Evolutionary conservation across 2,888 invertebrate species (phyloP), one percentile per base, ranked within the genome.

Genomic region (Dynastes grantii): DNA sequence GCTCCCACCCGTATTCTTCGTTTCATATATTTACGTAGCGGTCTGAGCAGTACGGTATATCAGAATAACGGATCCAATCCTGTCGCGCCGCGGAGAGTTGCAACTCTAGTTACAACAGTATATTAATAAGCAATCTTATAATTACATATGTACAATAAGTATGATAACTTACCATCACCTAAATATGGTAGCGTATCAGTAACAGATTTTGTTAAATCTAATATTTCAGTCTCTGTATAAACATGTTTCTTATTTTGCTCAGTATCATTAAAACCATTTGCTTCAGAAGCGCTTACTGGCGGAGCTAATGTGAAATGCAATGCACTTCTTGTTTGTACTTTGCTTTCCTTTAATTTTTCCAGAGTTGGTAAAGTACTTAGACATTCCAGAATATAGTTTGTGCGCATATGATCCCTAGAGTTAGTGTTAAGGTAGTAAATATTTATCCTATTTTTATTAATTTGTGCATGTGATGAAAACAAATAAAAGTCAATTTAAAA

Each of bases 131-230:
- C 79, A 71, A 77, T 64, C 40, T 16, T 16, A 32, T 61, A 16
- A 32, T 45, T 11, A 67, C 32, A 4, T 5, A 49, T 11, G n/a
- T 11, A 2, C 1, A 51, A 16, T 11, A n/a, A 2, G 22, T 13
- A 4, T 32, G 32, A 32, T 32, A 29, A 68, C 51, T 84, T 83
- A 87, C 92, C 96, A 84, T 95, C 95, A 0, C 97, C 96, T 68
- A 97, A 90, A 88, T 97, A 93, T 1, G 96, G 95, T 64, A 98
- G 89, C 78, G 97, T 89, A 78, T 91, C 91, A 37, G 89, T 83
- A 45, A 91, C 89, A 29, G 88, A 86, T 9, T 86, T 82, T 40
- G 91, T 90, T 82, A 89, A 88, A 16, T 85, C 79, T 78, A 90
- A 90, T 61, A 90, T 85, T 61, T 87, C 86, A 9, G 83, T 77